Conservation (phyloP, 2,888 invertebrate genomes). For the Apotomis betuletana region DNA sequence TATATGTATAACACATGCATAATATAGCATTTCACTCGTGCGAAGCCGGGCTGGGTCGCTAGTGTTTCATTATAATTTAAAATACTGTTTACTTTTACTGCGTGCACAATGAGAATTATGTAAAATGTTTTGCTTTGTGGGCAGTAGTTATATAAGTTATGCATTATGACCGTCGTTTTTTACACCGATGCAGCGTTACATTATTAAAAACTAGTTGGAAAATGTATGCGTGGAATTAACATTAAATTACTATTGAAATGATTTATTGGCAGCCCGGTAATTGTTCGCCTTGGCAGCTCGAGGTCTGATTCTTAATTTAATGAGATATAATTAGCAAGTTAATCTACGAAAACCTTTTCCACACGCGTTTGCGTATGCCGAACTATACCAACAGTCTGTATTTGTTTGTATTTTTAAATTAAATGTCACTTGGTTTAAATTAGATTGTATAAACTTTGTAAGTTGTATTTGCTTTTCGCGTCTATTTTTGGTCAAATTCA, state of each 20-base stretch:
- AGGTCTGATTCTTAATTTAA: slow-evolving; percentile 2
- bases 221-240: slow-evolving; percentile 10
- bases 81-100: slow-evolving; percentile 24
- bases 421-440: too few relatives aligned
- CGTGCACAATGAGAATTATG: slow-evolving; percentile 17
- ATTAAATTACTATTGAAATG: slow-evolving; percentile 13
- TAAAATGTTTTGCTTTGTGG: slow-evolving; percentile 30
- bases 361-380: too few relatives aligned
- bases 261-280: slow-evolving; percentile 6
- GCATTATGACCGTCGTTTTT: slow-evolving; percentile 23
- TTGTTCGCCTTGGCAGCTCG: neutral
- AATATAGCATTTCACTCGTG: too few relatives aligned
- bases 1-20: too few relatives aligned
- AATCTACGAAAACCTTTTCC: too few relatives aligned
- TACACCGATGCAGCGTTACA: neutral
- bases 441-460: too few relatives aligned
- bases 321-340: neutral
- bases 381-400: too few relatives aligned
- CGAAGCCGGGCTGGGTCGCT: too few relatives aligned
- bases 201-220: slow-evolving; percentile 16
- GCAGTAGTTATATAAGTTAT: slow-evolving; percentile 27
- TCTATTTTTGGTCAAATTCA: too few relatives aligned
- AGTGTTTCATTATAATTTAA: neutral
- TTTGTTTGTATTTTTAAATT: too few relatives aligned
- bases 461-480: too few relatives aligned